A percentile compares a stretch with the other conserved stretches of the same genome.
Evolutionary conservation across 2,888 invertebrate genomes (phyloP).

Genomic region (Drosophila pseudotalamancana): DNA sequence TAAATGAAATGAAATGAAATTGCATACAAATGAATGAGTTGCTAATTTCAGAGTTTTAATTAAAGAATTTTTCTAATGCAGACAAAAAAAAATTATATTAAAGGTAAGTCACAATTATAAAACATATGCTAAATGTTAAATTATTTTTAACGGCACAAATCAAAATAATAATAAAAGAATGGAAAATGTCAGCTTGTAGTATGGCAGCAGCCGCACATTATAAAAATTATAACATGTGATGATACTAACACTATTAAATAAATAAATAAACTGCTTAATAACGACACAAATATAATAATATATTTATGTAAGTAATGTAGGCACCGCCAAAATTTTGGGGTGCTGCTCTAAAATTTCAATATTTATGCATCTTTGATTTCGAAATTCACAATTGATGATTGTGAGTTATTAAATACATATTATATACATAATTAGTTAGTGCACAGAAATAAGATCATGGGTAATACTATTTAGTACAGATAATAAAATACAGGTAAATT

Average conservation of each 20-base stretch:
- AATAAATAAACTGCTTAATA: slow-evolving; percentile 27
- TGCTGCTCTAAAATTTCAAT: slow-evolving; percentile 32
- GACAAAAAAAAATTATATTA: slow-evolving; percentile 13
- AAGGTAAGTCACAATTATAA: slow-evolving; percentile 26
- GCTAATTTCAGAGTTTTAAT: slow-evolving; percentile 58
- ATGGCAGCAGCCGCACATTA: slow-evolving; percentile 48
- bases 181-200: not conserved
- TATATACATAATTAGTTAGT: slow-evolving; percentile 20
- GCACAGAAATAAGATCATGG: slow-evolving; percentile 36
- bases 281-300: slow-evolving; percentile 17
- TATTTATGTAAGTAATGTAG: slow-evolving; percentile 41
- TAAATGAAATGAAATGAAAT: slow-evolving; percentile 28
- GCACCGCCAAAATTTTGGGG: slow-evolving; percentile 53
- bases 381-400: slow-evolving; percentile 63
- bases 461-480: slow-evolving; percentile 19
- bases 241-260: slow-evolving; percentile 40
- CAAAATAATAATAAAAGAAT: not conserved
- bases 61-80: slow-evolving; percentile 65
- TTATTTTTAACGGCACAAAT: slow-evolving; percentile 54
- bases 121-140: slow-evolving; percentile 39
- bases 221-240: slow-evolving; percentile 50
- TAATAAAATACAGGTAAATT: slow-evolving; percentile 20
- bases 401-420: slow-evolving; percentile 43
- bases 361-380: slow-evolving; percentile 28
- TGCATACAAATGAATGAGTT: slow-evolving; percentile 72